Conservation (phyloP, 2,797 vertebrate species). For the Trachops cirrhosus region DNA sequence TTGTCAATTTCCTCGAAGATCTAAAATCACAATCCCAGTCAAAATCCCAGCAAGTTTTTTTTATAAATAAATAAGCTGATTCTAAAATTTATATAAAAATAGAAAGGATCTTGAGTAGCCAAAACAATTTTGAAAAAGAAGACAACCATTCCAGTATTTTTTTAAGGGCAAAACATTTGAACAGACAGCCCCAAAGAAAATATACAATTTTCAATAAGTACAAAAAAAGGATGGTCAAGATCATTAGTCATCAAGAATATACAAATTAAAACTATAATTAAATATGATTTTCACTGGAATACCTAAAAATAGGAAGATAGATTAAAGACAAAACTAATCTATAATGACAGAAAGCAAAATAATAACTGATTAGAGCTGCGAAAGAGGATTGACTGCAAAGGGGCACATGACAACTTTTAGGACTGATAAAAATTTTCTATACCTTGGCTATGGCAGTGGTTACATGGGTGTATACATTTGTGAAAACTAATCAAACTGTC, state of each 20-base stretch:
- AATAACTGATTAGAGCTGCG: background rate
- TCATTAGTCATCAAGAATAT: slow-evolving; percentile 23
- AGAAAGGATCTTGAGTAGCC: background rate
- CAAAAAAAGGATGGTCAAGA: background rate
- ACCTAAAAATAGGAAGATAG: background rate
- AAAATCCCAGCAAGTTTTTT: background rate
- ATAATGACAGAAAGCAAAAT: background rate
- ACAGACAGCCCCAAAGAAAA: background rate
- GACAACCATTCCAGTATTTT: background rate
- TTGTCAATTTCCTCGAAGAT: background rate
- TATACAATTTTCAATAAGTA: background rate
- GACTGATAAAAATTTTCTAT: background rate
- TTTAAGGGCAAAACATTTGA: background rate
- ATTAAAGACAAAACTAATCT: background rate
- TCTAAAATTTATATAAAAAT: slow-evolving; percentile 20
- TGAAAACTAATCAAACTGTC: background rate
- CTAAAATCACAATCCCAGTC: background rate
- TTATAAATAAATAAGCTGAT: background rate
- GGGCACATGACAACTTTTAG: background rate
- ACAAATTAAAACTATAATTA: slow-evolving; percentile 40
- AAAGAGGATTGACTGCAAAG: background rate
- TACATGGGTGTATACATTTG: background rate
- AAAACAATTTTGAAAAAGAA: background rate
- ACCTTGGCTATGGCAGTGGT: background rate
- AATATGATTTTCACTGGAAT: background rate